Conservation (phyloP, 2,888 invertebrate genomes). For the Ochropleura plecta region DNA sequence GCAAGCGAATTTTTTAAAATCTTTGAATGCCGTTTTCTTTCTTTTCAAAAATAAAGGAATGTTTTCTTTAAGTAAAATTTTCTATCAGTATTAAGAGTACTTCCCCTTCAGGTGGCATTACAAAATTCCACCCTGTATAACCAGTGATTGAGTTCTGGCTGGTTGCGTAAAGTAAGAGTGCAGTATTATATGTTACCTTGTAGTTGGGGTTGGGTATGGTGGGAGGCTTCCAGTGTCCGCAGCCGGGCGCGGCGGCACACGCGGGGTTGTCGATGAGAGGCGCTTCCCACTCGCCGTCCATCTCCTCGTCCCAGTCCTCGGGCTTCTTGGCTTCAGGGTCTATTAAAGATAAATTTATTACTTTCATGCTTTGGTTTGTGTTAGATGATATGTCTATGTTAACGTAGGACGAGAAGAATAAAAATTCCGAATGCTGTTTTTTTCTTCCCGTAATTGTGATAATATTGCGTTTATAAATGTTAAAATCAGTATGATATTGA, state of each 20-base stretch:
- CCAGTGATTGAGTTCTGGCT: background rate
- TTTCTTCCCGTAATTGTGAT: background rate
- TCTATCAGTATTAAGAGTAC: no score
- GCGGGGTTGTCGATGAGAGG: slow-evolving; percentile 97
- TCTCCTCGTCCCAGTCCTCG: slow-evolving; percentile 99
- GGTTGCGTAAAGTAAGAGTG: background rate
- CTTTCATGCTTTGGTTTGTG: background rate
- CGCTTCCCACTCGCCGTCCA: slow-evolving; percentile 99
- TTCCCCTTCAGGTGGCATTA: no score
- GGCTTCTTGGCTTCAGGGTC: slow-evolving; percentile 97
- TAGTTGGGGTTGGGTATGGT: slow-evolving; percentile 96
- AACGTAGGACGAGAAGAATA: background rate
- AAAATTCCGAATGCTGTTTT: background rate
- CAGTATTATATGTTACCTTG: slow-evolving; percentile 87
- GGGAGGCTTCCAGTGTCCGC: slow-evolving; percentile 97
- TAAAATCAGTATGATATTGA: background rate
- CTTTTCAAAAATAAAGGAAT: no score
- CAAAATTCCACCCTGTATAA: no score
- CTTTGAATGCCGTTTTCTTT: no score
- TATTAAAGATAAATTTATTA: slow-evolving; percentile 50
- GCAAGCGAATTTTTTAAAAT: no score
- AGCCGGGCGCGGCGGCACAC: slow-evolving; percentile 95
- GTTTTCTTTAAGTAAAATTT: no score
- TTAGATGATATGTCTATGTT: background rate
- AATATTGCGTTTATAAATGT: background rate